These are phyloP conservation scores for Phaetusa simplex DNA, from an alignment of 2,113 vertebrate genomes.

Conservation along the genomic window DNA sequence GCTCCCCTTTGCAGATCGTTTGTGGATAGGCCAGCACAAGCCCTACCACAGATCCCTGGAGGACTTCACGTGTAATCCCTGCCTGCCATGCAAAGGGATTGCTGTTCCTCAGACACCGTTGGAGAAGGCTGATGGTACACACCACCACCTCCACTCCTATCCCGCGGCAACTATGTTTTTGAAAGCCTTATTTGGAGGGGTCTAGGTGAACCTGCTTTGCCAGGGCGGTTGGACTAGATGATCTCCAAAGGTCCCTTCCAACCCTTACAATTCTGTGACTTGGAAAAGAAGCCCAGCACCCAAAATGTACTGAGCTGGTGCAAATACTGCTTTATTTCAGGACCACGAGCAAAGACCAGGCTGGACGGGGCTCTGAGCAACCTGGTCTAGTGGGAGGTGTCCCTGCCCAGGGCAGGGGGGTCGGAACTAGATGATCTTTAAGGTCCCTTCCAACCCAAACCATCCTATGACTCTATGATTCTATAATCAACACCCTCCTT, in stretches of 20 bases:
- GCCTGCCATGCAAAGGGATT: neutral
- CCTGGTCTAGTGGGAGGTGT: neutral
- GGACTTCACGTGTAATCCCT: neutral
- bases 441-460: neutral
- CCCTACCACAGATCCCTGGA: neutral
- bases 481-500: neutral
- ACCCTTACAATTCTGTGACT: neutral
- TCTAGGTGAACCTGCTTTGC: no score
- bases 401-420: neutral
- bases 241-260: no score
- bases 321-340: neutral
- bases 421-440: neutral
- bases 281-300: neutral
- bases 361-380: neutral
- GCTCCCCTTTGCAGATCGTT: neutral
- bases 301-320: neutral
- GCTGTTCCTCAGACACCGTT: neutral
- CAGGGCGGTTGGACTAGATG: no score
- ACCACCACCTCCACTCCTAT: neutral
- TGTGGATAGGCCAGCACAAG: neutral
- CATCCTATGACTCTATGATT: neutral
- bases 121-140: neutral
- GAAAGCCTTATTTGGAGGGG: neutral
- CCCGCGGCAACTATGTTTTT: neutral
- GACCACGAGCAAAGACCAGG: neutral